Conservation (phyloP, 2,888 invertebrate genomes). For the Cistogaster globosa region DNA sequence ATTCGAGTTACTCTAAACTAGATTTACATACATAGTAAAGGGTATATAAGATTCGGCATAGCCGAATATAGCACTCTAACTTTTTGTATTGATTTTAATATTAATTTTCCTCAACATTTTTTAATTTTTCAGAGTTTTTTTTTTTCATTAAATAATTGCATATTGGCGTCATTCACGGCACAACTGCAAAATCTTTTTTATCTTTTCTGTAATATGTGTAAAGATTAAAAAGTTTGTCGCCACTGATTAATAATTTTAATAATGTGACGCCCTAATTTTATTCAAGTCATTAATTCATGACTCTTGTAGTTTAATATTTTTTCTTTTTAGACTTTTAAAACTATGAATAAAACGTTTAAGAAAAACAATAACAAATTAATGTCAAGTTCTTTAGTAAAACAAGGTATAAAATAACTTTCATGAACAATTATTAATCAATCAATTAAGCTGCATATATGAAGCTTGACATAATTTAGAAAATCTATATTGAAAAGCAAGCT, state of each 20-base stretch:
- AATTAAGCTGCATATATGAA: constrained; percentile 31
- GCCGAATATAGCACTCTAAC: too few relatives aligned
- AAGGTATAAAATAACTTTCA: constrained; percentile 52
- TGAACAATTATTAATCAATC: constrained; percentile 67
- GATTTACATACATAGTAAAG: too few relatives aligned
- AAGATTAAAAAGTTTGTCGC: constrained; percentile 37
- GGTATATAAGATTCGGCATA: too few relatives aligned
- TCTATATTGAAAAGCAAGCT: neutral
- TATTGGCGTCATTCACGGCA: neutral
- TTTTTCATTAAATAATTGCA: neutral
- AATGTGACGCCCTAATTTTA: constrained; percentile 34
- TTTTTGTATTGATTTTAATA: too few relatives aligned
- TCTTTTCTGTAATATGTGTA: neutral
- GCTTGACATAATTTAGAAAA: constrained; percentile 14
- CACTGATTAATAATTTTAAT: constrained; percentile 23
- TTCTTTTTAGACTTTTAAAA: neutral
- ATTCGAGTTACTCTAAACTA: too few relatives aligned
- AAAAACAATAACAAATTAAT: constrained; percentile 34
- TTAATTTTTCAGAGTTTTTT: neutral
- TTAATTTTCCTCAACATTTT: neutral
- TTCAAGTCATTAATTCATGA: constrained; percentile 19
- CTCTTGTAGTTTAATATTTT: neutral
- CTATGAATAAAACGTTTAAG: neutral
- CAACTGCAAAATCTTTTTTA: neutral
- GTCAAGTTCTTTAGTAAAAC: constrained; percentile 64